These are phyloP conservation scores for Circaetus cinerascens DNA, from an alignment of 2,113 vertebrate species.

Conservation along the genomic window DNA sequence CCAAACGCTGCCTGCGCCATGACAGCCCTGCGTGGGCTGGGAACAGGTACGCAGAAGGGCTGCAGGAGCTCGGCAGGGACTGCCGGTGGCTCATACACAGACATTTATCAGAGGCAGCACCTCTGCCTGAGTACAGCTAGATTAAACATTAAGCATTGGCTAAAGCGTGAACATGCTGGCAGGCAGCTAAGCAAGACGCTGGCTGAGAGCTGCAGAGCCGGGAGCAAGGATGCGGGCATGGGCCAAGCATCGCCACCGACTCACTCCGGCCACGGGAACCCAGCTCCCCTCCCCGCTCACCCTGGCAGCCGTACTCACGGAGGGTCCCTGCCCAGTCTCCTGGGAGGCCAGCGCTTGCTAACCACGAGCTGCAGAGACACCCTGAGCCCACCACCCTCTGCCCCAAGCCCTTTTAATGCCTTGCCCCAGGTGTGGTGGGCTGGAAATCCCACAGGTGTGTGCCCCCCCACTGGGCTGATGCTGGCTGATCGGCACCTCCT, in stretches of 20 bases:
- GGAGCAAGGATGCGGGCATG: accelerated
- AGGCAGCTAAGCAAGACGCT: not conserved
- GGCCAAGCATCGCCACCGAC: accelerated
- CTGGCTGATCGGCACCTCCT: not conserved
- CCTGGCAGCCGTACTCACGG: not conserved
- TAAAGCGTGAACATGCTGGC: not conserved
- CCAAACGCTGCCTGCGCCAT: not conserved
- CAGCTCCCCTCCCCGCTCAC: not conserved
- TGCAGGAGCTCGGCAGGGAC: not conserved
- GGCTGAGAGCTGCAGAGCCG: not conserved
- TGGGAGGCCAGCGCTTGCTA: accelerated
- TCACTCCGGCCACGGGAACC: accelerated
- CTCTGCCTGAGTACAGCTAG: not conserved
- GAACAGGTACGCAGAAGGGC: not conserved
- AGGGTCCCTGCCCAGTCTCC: not conserved
- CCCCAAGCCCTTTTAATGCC: not conserved
- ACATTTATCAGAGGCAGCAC: not conserved
- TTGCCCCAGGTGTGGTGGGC: not conserved
- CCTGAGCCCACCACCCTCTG: not conserved
- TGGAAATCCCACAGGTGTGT: not conserved
- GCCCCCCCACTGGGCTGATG: no score
- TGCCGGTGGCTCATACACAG: not conserved
- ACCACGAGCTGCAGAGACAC: not conserved
- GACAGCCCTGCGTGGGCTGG: not conserved
- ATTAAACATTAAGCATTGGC: not conserved